Evolutionary conservation across 2,797 vertebrate genomes (phyloP), one percentile per base, ranked within the genome.

Genomic region (Brotogeris chrysoptera): DNA sequence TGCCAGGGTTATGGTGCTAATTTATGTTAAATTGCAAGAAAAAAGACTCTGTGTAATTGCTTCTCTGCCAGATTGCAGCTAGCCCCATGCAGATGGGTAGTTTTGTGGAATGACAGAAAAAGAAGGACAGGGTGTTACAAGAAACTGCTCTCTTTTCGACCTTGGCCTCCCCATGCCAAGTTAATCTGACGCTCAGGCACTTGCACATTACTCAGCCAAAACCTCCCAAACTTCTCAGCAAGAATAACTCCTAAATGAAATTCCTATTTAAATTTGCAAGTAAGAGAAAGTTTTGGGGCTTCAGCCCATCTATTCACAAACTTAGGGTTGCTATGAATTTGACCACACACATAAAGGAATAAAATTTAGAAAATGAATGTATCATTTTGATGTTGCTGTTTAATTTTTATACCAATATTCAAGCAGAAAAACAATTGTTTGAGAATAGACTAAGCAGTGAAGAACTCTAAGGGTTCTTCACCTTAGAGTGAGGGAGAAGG

Each of bases 291-390:
- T 4, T 83, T 41, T 68, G 52, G 8, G 7, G 10, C 63, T 60
- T 73, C 77, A 59, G n/a, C 13, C 30, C 28, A 41, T 6, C 28
- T 43, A 23, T 18, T 76, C 49, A 59, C 34, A 63, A 61, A 63
- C 11, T 63, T 39, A 24, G 7, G 8, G 8, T 19, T 63, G 18
- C 19, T 50, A 16, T 55, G 36, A 59, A 32, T 43, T 53, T 36
- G 34, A 53, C 27, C 15, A 38, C 4, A 3, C 6, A 14, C 0
- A 0, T 13, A 76, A 81, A 77, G 11, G 8, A 11, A 43, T 38
- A 84, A 66, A 53, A 39, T 1, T 4, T 23, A 21, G 10, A 47
- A 43, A n/a, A 11, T 46, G 13, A 90, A 47, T 23, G 57, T 7
- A 11, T 16, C 23, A 44, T n/a, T 77, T 53, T 57, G 14, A 21